phyloP scores from a whole-genome alignment of 2,888 invertebrate species.

The Oligia fasciuncula region DNA sequence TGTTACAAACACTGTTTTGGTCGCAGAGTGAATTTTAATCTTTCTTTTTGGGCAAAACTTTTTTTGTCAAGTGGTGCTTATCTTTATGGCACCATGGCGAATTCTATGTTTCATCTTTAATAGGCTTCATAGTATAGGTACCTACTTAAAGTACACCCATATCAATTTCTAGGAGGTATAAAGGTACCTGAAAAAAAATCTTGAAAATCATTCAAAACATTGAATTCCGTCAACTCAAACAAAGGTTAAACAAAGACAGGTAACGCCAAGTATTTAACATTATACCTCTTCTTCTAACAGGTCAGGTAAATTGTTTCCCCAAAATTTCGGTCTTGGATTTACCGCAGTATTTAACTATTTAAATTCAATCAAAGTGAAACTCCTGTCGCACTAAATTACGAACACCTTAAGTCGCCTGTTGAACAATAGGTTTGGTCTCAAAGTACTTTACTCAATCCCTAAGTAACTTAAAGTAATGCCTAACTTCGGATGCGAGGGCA shows the following conservation, averaged over 20 bases:
- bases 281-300: conserved; percentile 2
- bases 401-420: conserved; percentile 75
- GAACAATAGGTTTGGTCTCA: conserved; percentile 76
- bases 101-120: background rate
- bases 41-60: background rate
- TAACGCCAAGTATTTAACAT: background rate
- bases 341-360: conserved; percentile 66
- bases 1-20: conserved; percentile 4
- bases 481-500: conserved; percentile 73
- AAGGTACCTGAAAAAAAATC: background rate
- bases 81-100: no score
- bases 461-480: conserved; percentile 76
- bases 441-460: conserved; percentile 76
- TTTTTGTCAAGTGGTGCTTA: background rate
- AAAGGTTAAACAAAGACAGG: background rate
- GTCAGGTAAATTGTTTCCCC: conserved; percentile 34
- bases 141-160: background rate
- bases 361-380: conserved; percentile 74
- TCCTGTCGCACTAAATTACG: conserved; percentile 70
- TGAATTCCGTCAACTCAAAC: background rate
- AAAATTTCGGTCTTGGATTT: conserved; percentile 40
- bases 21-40: background rate
- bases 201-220: background rate
- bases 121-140: no score
- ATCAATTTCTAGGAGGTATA: background rate